These are phyloP conservation scores for Heptranchias perlo DNA, from an alignment of 2,113 vertebrate species.

Conservation along the genomic window DNA sequence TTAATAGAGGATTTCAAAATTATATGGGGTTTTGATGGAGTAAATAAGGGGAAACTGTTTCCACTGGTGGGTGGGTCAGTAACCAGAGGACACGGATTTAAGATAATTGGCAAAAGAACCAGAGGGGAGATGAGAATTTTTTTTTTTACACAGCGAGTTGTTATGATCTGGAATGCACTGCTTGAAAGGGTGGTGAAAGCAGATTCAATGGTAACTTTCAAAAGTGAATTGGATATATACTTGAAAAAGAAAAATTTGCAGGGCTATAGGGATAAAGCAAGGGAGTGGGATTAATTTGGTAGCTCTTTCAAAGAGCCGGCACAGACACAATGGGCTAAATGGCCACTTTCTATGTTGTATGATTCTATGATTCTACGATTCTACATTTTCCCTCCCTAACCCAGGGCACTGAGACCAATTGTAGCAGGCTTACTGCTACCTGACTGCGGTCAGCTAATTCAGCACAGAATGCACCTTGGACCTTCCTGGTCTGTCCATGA, in stretches of 20 bases:
- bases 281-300: neutral
- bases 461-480: neutral
- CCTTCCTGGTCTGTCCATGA: neutral
- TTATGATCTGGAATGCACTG: neutral
- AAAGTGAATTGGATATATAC: neutral
- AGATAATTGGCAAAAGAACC: neutral
- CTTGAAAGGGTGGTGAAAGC: neutral
- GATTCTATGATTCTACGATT: neutral
- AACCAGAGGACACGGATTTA: neutral
- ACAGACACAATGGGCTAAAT: neutral
- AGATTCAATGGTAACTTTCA: neutral
- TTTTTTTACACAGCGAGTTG: neutral
- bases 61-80: no score
- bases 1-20: no score
- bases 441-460: neutral
- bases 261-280: neutral
- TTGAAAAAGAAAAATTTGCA: neutral
- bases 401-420: neutral
- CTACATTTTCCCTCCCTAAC: neutral
- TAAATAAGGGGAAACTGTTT: no score
- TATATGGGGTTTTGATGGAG: no score
- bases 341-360: neutral
- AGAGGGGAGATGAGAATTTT: neutral
- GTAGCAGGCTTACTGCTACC: neutral
- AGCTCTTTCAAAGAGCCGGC: neutral